Conservation (phyloP, 2,888 invertebrate species). For the Bellardia pandia region DNA sequence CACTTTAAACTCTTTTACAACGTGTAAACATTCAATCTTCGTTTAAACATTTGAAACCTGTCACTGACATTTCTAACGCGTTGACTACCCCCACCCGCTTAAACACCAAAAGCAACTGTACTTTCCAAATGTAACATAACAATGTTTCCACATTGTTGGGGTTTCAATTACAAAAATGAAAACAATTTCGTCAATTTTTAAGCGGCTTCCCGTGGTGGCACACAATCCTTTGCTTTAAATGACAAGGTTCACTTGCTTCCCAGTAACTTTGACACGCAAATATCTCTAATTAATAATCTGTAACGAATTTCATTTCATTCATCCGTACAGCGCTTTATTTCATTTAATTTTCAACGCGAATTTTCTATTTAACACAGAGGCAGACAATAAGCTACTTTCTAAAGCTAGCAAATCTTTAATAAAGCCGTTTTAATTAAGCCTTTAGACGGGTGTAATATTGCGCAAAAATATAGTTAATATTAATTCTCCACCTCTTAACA, state of each 20-base stretch:
- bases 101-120: constrained; percentile 44
- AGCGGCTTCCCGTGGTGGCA: constrained; percentile 70
- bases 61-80: constrained; percentile 74
- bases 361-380: constrained; percentile 58
- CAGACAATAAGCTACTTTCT: constrained; percentile 81
- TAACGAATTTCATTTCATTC: constrained; percentile 75
- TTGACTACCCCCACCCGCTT: constrained; percentile 21
- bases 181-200: constrained; percentile 66
- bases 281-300: constrained; percentile 83
- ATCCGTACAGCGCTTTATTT: constrained; percentile 57
- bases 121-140: constrained; percentile 55
- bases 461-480: constrained; percentile 49
- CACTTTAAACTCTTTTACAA: not conserved
- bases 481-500: constrained; percentile 7
- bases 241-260: constrained; percentile 47
- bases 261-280: constrained; percentile 73
- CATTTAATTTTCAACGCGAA: constrained; percentile 54
- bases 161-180: constrained; percentile 60
- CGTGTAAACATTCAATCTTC: constrained; percentile 67
- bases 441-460: constrained; percentile 74
- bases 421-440: constrained; percentile 83
- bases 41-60: constrained; percentile 73
- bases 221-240: constrained; percentile 61
- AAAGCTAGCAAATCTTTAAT: constrained; percentile 77
- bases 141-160: constrained; percentile 63